Evolutionary conservation across 2,797 vertebrate genomes (phyloP).

Genomic region (Melopsittacus undulatus): DNA sequence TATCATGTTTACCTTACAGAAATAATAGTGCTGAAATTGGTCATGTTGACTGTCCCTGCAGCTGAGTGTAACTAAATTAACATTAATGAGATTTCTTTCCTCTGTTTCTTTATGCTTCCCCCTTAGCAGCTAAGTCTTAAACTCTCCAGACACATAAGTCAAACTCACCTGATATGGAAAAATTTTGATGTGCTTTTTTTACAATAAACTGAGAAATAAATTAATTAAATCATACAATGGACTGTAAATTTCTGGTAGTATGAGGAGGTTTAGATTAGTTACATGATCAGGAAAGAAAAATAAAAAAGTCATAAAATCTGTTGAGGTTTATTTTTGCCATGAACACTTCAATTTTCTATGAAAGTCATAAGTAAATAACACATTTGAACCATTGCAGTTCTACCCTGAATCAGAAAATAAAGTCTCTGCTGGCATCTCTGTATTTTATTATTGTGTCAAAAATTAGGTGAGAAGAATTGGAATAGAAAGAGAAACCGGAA

Average conservation of each 20-base stretch:
- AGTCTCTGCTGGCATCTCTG: not conserved
- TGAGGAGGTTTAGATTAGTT: not conserved
- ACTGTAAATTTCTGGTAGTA: not conserved
- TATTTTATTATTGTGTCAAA: constrained; percentile 12
- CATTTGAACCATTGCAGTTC: not conserved
- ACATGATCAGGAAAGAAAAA: not conserved
- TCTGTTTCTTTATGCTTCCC: not conserved
- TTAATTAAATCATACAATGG: not conserved
- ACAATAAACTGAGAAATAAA: not conserved
- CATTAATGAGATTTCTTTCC: not conserved
- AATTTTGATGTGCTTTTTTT: not conserved
- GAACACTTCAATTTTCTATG: not conserved
- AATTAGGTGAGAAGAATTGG: not conserved
- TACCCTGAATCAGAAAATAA: not conserved
- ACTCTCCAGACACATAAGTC: not conserved
- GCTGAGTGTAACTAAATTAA: not conserved
- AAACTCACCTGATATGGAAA: not conserved
- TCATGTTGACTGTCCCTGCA: not conserved
- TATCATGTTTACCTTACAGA: not conserved
- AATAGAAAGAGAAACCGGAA: not conserved
- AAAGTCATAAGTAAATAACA: not conserved
- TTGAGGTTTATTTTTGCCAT: not conserved
- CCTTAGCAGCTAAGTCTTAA: not conserved
- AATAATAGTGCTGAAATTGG: not conserved
- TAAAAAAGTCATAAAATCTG: not conserved